Base-by-base conservation (phyloP, 2,888 invertebrate species). In the Hypomecis atomaria region DNA sequence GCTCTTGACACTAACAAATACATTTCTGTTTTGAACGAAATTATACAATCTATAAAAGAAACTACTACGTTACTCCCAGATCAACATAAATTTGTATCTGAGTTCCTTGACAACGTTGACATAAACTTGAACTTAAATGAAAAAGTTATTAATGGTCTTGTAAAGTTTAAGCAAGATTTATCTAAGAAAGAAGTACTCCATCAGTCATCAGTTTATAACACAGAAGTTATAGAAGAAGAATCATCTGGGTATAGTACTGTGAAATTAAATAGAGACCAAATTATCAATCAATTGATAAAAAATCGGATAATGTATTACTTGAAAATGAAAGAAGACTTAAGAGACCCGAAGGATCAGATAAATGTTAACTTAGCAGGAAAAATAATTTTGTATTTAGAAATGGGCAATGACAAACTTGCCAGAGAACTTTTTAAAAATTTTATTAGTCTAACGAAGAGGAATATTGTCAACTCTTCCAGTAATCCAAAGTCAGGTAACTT, bases 271-370 rank as follows among this genome's bases (percentile, higher is more conserved):
- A 85, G 85, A 75, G 81, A 86, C 56, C 81, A 86, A 74, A 79
- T 90, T n/a, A 67, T 90, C 7, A 85, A 81, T 64, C 89, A 89
- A 60, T 66, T 92, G 1, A 90, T 92, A 6, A 85, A 75, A 66
- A 90, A 89, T 67, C 84, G 89, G 34, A 75, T 90, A 48, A 66
- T 75, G 44, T 59, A 78, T 3, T 90, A 84, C 62, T 67, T 90
- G 13, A 81, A 76, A 65, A 67, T 78, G 0, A 88, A 86, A 75
- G 83, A 87, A 65, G 69, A 72, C 0, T 72, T 72, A 55, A 75
- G 43, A 7, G 73, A 83, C 70, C 54, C 74, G 0, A 72, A 62
- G 5, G 65, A 78, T 36, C 85, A 88, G 68, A 67, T 87, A 0
- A 85, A 81, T 63, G 87, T 86, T 60, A 78, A 79, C 55, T 81